A percentile compares a stretch with the other conserved stretches of the same genome.
phyloP scores from a whole-genome alignment of 2,113 vertebrate genomes.

The Formicarius rufipectus region DNA sequence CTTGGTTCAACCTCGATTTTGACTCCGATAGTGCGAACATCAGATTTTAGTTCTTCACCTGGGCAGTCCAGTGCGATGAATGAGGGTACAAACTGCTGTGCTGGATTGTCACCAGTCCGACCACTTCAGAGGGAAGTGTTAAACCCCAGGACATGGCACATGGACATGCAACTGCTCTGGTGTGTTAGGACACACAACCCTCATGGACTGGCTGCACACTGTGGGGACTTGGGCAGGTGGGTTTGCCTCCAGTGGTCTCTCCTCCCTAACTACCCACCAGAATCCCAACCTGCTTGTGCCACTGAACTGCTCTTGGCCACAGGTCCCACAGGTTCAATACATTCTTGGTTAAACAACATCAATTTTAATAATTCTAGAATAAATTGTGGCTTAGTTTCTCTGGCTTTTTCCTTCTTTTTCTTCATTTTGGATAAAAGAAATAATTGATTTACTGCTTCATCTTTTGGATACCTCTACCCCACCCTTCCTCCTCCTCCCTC shows the following conservation, averaged over 20 bases:
- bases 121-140: not conserved
- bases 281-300: not conserved
- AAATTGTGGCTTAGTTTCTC: not conserved
- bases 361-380: not conserved
- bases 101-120: fast-evolving
- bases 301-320: not conserved
- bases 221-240: not conserved
- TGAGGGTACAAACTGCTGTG: not conserved
- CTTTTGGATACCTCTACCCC: not conserved
- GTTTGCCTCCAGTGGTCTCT: not conserved
- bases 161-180: not conserved
- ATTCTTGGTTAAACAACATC: not conserved
- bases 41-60: not conserved
- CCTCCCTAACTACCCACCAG: not conserved
- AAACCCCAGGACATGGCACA: not conserved
- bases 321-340: not conserved
- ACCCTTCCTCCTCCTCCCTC: not conserved
- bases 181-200: too few relatives aligned
- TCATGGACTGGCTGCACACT: fast-evolving
- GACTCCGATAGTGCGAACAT: not conserved
- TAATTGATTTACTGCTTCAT: not conserved
- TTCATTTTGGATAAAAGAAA: not conserved
- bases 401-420: not conserved
- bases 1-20: not conserved
- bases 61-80: fast-evolving